Conservation (phyloP, 2,888 invertebrate species). For the Rotaria sp. region DNA sequence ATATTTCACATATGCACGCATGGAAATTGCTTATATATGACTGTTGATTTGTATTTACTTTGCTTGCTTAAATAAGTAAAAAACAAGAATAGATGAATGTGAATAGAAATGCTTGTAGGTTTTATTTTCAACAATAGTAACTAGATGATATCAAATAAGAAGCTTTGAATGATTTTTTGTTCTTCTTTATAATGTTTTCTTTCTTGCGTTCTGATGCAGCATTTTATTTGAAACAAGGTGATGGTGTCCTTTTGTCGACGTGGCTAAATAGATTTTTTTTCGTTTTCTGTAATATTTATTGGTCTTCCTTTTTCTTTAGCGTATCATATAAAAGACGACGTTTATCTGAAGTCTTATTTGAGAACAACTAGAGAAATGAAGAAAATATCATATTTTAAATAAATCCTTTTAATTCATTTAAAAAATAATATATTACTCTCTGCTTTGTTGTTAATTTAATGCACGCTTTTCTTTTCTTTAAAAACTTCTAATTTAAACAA, state of each 20-base stretch:
- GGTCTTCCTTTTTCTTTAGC: no score
- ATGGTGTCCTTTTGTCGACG: background rate
- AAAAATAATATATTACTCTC: background rate
- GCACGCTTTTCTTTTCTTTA: background rate
- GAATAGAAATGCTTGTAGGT: no score
- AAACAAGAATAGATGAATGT: no score
- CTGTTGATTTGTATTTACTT: background rate
- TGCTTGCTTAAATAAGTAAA: background rate
- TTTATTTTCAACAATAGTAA: background rate
- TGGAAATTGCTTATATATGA: background rate
- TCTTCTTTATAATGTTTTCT: background rate
- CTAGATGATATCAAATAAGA: background rate
- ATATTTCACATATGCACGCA: background rate
- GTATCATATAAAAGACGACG: background rate
- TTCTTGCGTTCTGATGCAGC: background rate
- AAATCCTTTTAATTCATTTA: background rate
- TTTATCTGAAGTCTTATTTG: background rate
- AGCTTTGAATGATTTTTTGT: background rate
- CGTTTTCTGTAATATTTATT: background rate
- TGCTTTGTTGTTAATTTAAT: background rate
- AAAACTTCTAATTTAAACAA: background rate
- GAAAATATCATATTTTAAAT: background rate
- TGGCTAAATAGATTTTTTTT: background rate
- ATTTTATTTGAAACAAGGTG: background rate
- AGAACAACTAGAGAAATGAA: background rate